Base-by-base conservation (phyloP, 2,113 vertebrate genomes). In the Seriola dumerili region DNA sequence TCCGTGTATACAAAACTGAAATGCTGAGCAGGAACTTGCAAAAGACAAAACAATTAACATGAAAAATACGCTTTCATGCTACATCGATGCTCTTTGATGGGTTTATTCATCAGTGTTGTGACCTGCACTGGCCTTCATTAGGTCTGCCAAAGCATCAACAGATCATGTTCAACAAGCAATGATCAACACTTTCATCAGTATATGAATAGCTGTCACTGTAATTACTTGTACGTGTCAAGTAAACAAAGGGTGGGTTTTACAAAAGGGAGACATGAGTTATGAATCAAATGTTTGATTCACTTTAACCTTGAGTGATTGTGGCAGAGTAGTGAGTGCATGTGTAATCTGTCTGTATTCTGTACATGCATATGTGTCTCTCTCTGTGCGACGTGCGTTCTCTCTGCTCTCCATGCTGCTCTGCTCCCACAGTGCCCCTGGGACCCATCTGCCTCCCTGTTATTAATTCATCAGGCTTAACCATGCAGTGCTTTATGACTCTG, bases 381-480 rank as follows among this genome's bases (percentile, higher is more conserved):
- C 42, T 73, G 72, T 81, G 67, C 76, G 76, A 76, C 42, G 84
- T 88, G 84, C 50, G 79, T 68, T 85, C 84, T 75, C 62, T 78
- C 69, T 88, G 85, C 83, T 92, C 82, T 89, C 91, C 88, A 85
- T 90, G 90, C 91, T 92, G 89, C 91, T 92, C 85, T 83, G 88
- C 93, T 92, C 92, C 92, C 94, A 91, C 92, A 91, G 87, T 86
- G 93, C 94, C 94, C 94, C 91, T 93, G 95, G 94, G 94, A 95
- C 92, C 93, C 94, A 95, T 95, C 93, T 95, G 95, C 93, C 91
- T 95, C 88, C 93, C 91, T 93, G 93, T 95, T 95, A 95, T 95
- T 95, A 95, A 95, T 96, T 95, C 94, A 95, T 95, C 93, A 95
- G 94, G 93, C 94, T 94, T 95, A 95, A 95, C 94, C 93, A 94